These are phyloP conservation scores for Heliconius ismenius DNA, from an alignment of 2,888 invertebrate genomes.

Conservation along the genomic window DNA sequence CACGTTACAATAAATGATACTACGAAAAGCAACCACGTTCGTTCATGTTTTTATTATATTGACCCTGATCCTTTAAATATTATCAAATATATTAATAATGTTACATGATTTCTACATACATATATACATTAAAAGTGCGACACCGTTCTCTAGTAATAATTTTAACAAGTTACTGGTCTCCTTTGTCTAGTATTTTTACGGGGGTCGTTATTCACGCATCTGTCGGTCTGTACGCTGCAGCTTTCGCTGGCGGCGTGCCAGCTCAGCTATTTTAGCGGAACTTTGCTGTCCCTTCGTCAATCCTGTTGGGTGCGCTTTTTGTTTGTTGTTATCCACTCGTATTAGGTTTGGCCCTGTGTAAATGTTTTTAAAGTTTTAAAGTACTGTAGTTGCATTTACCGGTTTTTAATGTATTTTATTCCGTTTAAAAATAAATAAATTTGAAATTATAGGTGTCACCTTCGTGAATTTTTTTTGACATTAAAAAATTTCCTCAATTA, in stretches of 20 bases:
- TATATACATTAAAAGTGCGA: background rate
- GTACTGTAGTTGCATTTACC: too few species aligned
- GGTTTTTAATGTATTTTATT: too few species aligned
- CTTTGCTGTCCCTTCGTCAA: conserved; percentile 38
- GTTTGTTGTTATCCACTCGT: background rate
- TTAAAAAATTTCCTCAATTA: background rate
- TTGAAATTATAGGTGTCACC: too few species aligned
- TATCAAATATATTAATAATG: background rate
- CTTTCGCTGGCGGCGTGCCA: conserved; percentile 41
- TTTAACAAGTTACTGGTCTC: conserved; percentile 9
- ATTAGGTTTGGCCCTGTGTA: background rate
- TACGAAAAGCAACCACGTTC: background rate
- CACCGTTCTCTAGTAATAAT: background rate
- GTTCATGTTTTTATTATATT: background rate
- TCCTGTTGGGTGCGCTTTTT: conserved; percentile 31
- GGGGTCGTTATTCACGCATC: conserved; percentile 20
- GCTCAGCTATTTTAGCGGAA: conserved; percentile 41
- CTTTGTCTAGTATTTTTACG: conserved; percentile 27
- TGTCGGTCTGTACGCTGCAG: conserved; percentile 21
- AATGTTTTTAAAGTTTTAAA: background rate
- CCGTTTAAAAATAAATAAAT: too few species aligned
- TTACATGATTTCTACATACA: background rate
- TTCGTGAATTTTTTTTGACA: background rate
- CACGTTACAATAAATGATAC: background rate
- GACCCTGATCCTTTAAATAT: background rate